A percentile compares a stretch with the other conserved stretches of the same genome.
Evolutionary conservation across 2,797 vertebrate genomes (phyloP).

Genomic region (Sebastes elongatus): DNA sequence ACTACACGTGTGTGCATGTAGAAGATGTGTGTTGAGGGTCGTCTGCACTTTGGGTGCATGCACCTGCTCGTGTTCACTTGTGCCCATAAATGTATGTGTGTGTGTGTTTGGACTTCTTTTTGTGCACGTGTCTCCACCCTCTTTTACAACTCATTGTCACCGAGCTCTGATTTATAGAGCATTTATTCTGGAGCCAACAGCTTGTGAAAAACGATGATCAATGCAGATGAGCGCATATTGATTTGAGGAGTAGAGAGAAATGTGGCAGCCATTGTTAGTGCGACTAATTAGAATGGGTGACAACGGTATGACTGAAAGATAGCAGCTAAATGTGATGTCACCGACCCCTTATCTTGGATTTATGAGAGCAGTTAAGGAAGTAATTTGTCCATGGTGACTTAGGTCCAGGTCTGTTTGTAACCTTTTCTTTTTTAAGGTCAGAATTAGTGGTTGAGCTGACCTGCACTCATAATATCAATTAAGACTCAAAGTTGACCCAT

Average conservation of each 20-base stretch:
- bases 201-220: constrained; percentile 53
- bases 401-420: constrained; percentile 12
- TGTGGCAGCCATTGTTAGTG: constrained; percentile 37
- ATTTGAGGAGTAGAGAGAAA: constrained; percentile 40
- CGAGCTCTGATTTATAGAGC: constrained; percentile 31
- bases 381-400: constrained; percentile 32
- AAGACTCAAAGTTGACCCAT: background rate
- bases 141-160: background rate
- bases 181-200: constrained; percentile 43
- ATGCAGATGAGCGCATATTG: constrained; percentile 65
- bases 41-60: background rate
- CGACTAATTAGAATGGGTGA: constrained; percentile 53
- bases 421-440: constrained; percentile 38
- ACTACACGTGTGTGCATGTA: background rate
- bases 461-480: constrained; percentile 5
- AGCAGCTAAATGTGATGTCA: constrained; percentile 33
- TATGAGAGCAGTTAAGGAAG: constrained; percentile 40
- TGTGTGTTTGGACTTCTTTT: background rate
- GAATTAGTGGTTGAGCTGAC: constrained; percentile 1
- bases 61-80: background rate
- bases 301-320: constrained; percentile 30
- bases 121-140: background rate
- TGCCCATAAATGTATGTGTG: background rate
- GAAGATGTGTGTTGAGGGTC: background rate
- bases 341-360: constrained; percentile 37